Conservation (phyloP, 2,797 vertebrate genomes). For the Sebastes iracundus region DNA sequence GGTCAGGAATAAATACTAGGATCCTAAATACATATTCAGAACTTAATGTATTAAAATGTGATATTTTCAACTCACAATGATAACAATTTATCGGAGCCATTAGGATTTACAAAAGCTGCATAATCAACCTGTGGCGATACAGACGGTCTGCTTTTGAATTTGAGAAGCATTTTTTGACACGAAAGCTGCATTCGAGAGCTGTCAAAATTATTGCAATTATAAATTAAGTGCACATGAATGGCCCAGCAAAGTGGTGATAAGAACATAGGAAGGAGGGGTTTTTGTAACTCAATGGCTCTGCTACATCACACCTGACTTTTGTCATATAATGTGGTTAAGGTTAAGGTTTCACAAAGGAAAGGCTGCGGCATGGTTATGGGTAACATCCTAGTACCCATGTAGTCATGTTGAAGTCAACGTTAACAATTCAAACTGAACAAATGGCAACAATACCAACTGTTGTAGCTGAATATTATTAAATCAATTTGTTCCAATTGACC, state of each 20-base stretch:
- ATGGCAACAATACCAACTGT: background rate
- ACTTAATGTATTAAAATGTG: constrained; percentile 12
- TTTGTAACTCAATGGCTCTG: background rate
- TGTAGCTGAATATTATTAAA: background rate
- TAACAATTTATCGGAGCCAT: constrained; percentile 33
- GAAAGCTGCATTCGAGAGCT: constrained; percentile 29
- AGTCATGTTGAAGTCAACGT: background rate
- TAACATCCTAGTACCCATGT: background rate
- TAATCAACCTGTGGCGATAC: constrained; percentile 26
- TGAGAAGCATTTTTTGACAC: constrained; percentile 22
- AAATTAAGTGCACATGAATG: constrained; percentile 43
- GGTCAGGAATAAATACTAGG: background rate
- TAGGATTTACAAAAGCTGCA: constrained; percentile 35
- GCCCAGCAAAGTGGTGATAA: constrained; percentile 13
- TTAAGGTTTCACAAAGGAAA: background rate
- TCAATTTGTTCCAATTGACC: constrained; percentile 2
- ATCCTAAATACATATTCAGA: constrained; percentile 17
- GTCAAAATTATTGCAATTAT: constrained; percentile 39
- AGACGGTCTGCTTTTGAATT: constrained; percentile 25
- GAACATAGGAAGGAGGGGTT: background rate
- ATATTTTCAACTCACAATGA: constrained; percentile 21
- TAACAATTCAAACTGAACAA: background rate
- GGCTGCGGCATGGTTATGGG: background rate
- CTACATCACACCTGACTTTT: background rate
- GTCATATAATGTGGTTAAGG: background rate